These are phyloP conservation scores for Colius striatus DNA, from an alignment of 2,113 vertebrate genomes.

Conservation along the genomic window DNA sequence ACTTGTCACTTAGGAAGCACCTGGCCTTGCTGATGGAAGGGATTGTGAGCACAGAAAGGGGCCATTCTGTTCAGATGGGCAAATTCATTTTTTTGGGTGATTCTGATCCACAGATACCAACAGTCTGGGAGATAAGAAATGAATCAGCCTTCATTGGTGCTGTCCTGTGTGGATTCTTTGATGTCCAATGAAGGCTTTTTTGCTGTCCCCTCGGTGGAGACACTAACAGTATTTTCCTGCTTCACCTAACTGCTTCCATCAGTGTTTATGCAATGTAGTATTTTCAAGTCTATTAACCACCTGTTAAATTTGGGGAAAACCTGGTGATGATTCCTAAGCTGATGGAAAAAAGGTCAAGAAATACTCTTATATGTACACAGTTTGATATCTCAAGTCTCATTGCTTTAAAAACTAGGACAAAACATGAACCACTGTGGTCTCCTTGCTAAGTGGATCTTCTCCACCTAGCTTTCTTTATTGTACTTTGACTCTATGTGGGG, in stretches of 20 bases:
- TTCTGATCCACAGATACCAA: rapidly evolving
- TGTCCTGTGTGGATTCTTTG: background rate
- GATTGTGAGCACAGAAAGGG: no score
- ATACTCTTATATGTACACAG: background rate
- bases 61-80: background rate
- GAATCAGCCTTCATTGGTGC: background rate
- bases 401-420: background rate
- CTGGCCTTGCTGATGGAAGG: background rate
- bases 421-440: background rate
- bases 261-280: background rate
- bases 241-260: background rate
- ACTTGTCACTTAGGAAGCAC: background rate
- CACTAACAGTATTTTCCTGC: background rate
- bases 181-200: background rate
- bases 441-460: slow-evolving; percentile 21
- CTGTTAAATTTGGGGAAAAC: background rate
- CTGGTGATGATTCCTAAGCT: background rate
- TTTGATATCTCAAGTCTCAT: background rate
- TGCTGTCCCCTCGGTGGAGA: background rate
- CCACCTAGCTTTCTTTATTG: slow-evolving; percentile 23
- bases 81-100: background rate
- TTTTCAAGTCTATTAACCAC: background rate
- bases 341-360: background rate
- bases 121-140: background rate
- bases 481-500: background rate